phyloP scores from a whole-genome alignment of 2,888 invertebrate species.

The Exephanes ischioxanthus region DNA sequence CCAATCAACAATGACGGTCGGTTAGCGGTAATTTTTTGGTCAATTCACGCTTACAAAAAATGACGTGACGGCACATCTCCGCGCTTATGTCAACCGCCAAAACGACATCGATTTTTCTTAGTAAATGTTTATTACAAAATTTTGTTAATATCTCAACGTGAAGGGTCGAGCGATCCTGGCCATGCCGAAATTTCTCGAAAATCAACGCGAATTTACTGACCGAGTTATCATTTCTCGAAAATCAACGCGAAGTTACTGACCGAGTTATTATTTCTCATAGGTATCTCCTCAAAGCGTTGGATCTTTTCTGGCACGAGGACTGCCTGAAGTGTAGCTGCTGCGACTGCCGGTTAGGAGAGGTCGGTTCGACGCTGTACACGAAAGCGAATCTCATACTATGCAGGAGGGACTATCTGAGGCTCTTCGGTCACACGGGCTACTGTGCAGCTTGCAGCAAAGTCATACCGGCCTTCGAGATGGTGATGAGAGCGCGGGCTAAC shows the following conservation, averaged over 20 bases:
- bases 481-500: constrained; percentile 98
- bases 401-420: constrained; percentile 98
- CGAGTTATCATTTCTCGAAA: constrained; percentile 52
- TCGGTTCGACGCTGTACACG: constrained; percentile 97
- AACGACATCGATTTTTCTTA: too few species aligned
- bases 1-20: too few species aligned
- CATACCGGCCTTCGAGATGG: constrained; percentile 99
- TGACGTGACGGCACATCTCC: too few species aligned
- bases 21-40: too few species aligned
- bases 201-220: constrained; percentile 1
- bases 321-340: constrained; percentile 99
- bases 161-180: neutral
- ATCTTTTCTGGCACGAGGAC: constrained; percentile 99
- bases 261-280: constrained; percentile 82
- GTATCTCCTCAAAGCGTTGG: constrained; percentile 95
- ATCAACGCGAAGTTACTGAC: constrained; percentile 2
- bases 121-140: too few species aligned
- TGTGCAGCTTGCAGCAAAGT: constrained; percentile 99
- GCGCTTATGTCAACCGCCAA: too few species aligned
- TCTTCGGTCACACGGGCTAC: constrained; percentile 98
- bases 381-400: constrained; percentile 98
- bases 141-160: neutral
- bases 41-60: too few species aligned
- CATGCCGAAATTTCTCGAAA: neutral
- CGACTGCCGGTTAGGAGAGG: constrained; percentile 98